phyloP scores from a whole-genome alignment of 2,888 invertebrate genomes.

The Hartigia nigra region DNA sequence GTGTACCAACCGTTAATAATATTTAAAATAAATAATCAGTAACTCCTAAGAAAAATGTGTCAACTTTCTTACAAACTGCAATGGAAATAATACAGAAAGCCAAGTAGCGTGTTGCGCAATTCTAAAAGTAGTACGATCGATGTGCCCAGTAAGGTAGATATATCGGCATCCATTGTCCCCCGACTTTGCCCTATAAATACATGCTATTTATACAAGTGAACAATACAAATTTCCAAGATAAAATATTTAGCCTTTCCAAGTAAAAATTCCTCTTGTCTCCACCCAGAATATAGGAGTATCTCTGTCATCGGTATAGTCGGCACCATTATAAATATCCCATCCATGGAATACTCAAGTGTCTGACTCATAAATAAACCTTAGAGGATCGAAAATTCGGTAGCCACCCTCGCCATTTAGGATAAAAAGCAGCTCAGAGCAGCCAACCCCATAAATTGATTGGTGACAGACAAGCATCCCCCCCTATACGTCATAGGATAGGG shows the following conservation, averaged over 20 bases:
- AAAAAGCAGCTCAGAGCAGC: not conserved
- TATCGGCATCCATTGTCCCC: not conserved
- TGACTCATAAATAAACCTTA: not conserved
- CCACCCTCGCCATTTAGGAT: not conserved
- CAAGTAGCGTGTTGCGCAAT: not conserved
- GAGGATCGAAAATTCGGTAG: not conserved
- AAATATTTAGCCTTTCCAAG: not conserved
- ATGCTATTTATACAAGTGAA: not conserved
- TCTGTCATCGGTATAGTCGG: not conserved
- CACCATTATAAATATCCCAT: not conserved
- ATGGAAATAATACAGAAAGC: not conserved
- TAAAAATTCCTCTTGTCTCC: not conserved
- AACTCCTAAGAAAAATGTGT: not conserved
- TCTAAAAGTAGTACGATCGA: not conserved
- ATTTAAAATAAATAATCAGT: not conserved
- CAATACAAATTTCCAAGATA: not conserved
- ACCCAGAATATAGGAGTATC: not conserved
- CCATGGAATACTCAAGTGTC: not conserved
- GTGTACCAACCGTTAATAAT: not conserved
- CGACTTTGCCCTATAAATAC: not conserved
- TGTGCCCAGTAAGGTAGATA: not conserved
- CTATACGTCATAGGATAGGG: not conserved
- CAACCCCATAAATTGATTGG: conserved; percentile 40
- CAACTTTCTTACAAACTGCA: not conserved
- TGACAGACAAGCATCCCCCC: conserved; percentile 17